Conservation (phyloP, 2,113 vertebrate species). For the Gulo gulo region DNA sequence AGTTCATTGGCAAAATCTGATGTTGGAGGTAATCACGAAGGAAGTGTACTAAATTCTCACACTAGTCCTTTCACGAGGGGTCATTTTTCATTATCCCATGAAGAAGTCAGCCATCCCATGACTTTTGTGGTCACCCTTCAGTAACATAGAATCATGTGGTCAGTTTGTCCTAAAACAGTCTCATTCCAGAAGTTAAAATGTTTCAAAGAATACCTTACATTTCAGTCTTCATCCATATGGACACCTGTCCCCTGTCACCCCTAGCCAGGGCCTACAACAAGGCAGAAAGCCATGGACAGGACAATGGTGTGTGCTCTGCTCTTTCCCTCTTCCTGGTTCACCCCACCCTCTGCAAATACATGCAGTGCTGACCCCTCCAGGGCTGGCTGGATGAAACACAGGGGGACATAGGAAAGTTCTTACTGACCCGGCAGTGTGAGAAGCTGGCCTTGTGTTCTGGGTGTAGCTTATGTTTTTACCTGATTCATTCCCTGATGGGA, state of each 20-base stretch:
- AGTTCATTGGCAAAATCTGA: background rate
- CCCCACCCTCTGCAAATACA: background rate
- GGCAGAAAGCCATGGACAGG: background rate
- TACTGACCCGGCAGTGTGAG: background rate
- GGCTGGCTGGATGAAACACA: rapidly evolving
- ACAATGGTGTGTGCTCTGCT: rapidly evolving
- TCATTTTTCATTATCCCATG: background rate
- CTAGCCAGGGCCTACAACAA: background rate
- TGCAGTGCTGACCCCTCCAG: background rate
- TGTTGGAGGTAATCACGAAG: background rate
- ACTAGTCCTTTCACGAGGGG: background rate
- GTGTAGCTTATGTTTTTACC: background rate
- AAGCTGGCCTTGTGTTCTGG: background rate
- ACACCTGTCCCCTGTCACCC: background rate
- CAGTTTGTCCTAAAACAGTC: background rate
- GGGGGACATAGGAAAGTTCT: background rate
- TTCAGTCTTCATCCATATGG: background rate
- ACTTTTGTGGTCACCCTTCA: background rate
- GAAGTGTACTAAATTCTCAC: background rate
- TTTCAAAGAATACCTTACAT: background rate
- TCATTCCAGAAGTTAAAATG: background rate
- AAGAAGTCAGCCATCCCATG: background rate
- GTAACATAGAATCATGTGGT: background rate
- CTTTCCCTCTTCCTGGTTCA: background rate
- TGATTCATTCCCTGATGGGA: background rate